Base-by-base conservation (phyloP, 1,140 invertebrate genomes). In the Drosophila ficusphila region DNA sequence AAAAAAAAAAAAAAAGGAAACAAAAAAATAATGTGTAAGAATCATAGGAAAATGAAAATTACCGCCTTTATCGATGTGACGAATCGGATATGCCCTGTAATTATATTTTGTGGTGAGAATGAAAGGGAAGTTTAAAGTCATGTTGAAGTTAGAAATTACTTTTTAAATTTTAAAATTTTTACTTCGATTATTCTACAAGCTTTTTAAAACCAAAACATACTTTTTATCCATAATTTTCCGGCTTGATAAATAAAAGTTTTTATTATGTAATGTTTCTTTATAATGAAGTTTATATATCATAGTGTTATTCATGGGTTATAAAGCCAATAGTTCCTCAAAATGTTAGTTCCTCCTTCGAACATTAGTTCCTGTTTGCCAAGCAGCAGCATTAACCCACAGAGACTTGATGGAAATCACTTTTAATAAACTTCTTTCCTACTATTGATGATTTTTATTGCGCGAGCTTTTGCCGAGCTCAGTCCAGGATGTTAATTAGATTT, bases 401-500 rank as follows among this genome's bases (percentile, higher is more conserved):
- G 36, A 19, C 29, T 54, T 39, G 73, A 75, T 68, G 69, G 78
- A 88, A 88, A 88, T 79, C 85, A 78, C 73, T 88, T 88, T 88
- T 88, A 78, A 88, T 88, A 88, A 88, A 88, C 74, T 88, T 88
- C 81, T 69, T 76, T 76, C 51, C 61, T 68, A 52, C 70, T 79
- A 88, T 88, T 88, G 83, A 88, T 88, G 82, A 82, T 76, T 82
- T 88, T 86, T 86, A 81, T 77, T 77, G 69, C 72, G 48, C 61
- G 72, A 64, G 78, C 72, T 69, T 81, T 77, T 70, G 53, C 48
- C 68, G 73, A 61, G 69, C 78, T 71, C 38, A 47, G 36, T 29
- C 47, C 60, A 44, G 76, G 73, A 88, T 88, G 82, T 88, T 88
- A 88, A 88, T 88, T 88, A 88, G 82, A 88, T 88, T 88, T 88